A percentile compares a stretch with the other conserved stretches of the same genome.
Conservation (phyloP, 2,113 vertebrate genomes). For the Hemibagrus wyckioides region DNA sequence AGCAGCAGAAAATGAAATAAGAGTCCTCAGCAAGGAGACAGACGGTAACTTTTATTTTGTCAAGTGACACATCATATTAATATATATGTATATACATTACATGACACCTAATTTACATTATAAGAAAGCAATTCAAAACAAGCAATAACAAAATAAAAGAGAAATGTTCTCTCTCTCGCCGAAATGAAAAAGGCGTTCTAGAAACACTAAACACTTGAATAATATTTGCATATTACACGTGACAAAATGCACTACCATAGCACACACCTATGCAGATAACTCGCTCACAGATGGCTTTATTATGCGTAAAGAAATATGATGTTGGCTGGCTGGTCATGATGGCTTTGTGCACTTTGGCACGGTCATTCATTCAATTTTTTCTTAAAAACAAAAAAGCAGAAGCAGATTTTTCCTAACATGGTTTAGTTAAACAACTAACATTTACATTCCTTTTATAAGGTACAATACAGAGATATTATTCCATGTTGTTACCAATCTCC, state of each 20-base stretch:
- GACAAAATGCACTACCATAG: slow-evolving; percentile 26
- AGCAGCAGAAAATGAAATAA: not conserved
- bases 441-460: slow-evolving; percentile 26
- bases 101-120: slow-evolving; percentile 57
- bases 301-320: slow-evolving; percentile 13
- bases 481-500: slow-evolving; percentile 17
- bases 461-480: slow-evolving; percentile 34
- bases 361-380: not conserved
- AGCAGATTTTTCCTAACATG: slow-evolving; percentile 8
- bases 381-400: not conserved
- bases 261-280: not conserved
- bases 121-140: slow-evolving; percentile 51
- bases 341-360: slow-evolving; percentile 17
- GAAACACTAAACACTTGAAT: slow-evolving; percentile 22
- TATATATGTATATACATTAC: slow-evolving; percentile 59
- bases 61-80: slow-evolving; percentile 58
- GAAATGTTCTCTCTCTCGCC: slow-evolving; percentile 26
- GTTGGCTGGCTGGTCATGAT: slow-evolving; percentile 21
- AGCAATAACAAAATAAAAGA: slow-evolving; percentile 40
- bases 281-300: slow-evolving; percentile 38
- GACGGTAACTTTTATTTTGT: slow-evolving; percentile 47
- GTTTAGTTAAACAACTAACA: slow-evolving; percentile 26
- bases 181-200: slow-evolving; percentile 37
- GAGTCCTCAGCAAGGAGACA: not conserved
- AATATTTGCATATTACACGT: slow-evolving; percentile 38